Base-by-base conservation (phyloP, 1,140 invertebrate genomes). In the Zaprionus camerounensis region DNA sequence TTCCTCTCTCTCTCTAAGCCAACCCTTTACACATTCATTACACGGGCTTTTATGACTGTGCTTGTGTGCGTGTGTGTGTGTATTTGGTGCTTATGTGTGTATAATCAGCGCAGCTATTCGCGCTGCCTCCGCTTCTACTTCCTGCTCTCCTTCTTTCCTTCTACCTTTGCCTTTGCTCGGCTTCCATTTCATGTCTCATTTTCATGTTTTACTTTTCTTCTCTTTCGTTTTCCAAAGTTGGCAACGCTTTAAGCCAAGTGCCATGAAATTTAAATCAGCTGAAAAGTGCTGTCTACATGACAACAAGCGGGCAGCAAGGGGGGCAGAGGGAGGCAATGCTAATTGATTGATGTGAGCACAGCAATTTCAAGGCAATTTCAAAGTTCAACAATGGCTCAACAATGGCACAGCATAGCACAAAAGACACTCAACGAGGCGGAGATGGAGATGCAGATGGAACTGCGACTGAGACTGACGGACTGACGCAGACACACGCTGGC, bases 1-100 rank as follows among this genome's bases (percentile, higher is more conserved):
- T 38, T 1, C 17, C 38, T 49, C 63, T 24, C 28, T 41, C 38
- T 31, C 36, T 57, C 55, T 74, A 57, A 71, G 67, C 71, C 81
- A 88, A 88, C 81, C 84, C 75, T 84, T 90, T 84, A 84, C 84
- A 84, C 84, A 88, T 88, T 88, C 85, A 90, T 88, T 88, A 84
- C 75, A 67, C 65, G 68, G 68, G 71, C 84, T 81, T 88, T 81
- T 81, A 79, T 76, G 78, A 73, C 63, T 75, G 64, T 72, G 71
- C 17, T 12, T 38, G 15, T 66, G 38, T 38, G 15, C 58, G 38
- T 36, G 53, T 38, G 59, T 28, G 61, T 22, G 26, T 61, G 56
- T 68, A 77, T 86, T 80, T 81, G 78, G 74, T 78, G 84, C 84
- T 88, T 88, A 81, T 88, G 59, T 88, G 78, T 88, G 59, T 64